Conservation (phyloP, 53 echinoderm and acorn worm genomes). For the Echinarachnius parma region DNA sequence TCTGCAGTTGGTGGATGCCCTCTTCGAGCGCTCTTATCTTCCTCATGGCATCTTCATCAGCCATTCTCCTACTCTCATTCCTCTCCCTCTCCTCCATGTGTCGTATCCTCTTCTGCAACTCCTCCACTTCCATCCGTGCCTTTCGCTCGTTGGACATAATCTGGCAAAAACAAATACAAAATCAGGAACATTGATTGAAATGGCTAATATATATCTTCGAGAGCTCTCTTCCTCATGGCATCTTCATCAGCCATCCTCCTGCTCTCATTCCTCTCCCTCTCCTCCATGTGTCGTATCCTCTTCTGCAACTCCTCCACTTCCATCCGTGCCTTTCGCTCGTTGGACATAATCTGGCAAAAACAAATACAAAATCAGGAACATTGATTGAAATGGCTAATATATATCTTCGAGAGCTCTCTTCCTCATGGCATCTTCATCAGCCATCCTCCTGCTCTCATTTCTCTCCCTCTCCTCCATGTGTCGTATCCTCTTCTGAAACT, state of each 20-base stretch:
- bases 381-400: too few relatives aligned
- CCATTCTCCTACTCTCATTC: conserved; percentile 78
- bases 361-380: neutral
- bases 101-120: conserved; percentile 71
- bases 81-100: conserved; percentile 91
- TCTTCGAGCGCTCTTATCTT: conserved; percentile 88
- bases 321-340: conserved; percentile 70
- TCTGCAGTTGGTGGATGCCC: conserved; percentile 87
- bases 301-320: conserved; percentile 81
- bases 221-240: conserved; percentile 73
- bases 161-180: conserved; percentile 13
- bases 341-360: conserved; percentile 67
- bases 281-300: conserved; percentile 86
- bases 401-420: conserved; percentile 85
- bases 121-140: conserved; percentile 76
- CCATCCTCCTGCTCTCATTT: conserved; percentile 78
- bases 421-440: conserved; percentile 88
- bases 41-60: conserved; percentile 88
- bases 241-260: conserved; percentile 88
- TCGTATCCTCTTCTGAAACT: conserved; percentile 71
- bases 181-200: neutral
- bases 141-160: conserved; percentile 83
- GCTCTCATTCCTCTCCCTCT: conserved; percentile 83
- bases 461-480: conserved; percentile 91
- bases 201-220: too few relatives aligned